Conservation (phyloP, 2,888 invertebrate species). For the Idaea biselata region DNA sequence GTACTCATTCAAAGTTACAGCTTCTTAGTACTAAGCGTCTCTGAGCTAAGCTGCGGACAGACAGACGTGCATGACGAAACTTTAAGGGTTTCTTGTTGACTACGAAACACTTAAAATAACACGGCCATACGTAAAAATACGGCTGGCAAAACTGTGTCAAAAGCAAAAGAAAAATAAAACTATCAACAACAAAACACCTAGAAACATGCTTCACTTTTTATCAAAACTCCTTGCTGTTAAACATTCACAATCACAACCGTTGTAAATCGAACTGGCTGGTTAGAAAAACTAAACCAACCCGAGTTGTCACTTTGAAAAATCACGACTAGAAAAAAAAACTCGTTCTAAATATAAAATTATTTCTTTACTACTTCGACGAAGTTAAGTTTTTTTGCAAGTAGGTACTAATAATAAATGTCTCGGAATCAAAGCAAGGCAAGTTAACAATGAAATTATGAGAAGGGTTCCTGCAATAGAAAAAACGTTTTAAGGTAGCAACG, state of each 20-base stretch:
- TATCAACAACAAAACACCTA: not conserved
- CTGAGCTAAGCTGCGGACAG: no score
- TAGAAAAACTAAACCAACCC: conserved; percentile 33
- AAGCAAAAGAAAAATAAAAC: not conserved
- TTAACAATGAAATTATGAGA: conserved; percentile 37
- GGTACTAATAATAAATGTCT: conserved; percentile 39
- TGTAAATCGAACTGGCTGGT: conserved; percentile 44
- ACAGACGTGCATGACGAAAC: no score
- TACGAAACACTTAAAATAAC: no score
- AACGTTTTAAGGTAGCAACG: conserved; percentile 19
- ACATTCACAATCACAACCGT: conserved; percentile 28
- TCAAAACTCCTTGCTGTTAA: not conserved
- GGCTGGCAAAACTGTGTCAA: not conserved
- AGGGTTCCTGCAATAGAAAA: conserved; percentile 32
- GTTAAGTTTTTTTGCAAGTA: conserved; percentile 47
- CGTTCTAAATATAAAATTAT: conserved; percentile 51
- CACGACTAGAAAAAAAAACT: conserved; percentile 36
- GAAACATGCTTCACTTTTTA: not conserved
- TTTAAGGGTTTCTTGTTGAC: no score
- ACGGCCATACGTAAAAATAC: no score
- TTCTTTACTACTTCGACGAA: conserved; percentile 31
- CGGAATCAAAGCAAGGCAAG: conserved; percentile 51
- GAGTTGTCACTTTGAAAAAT: conserved; percentile 46
- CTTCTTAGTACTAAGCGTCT: no score
- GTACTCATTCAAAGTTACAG: no score